These are phyloP conservation scores for Eufriesea mexicana DNA, from an alignment of 1,140 invertebrate genomes.

Conservation along the genomic window DNA sequence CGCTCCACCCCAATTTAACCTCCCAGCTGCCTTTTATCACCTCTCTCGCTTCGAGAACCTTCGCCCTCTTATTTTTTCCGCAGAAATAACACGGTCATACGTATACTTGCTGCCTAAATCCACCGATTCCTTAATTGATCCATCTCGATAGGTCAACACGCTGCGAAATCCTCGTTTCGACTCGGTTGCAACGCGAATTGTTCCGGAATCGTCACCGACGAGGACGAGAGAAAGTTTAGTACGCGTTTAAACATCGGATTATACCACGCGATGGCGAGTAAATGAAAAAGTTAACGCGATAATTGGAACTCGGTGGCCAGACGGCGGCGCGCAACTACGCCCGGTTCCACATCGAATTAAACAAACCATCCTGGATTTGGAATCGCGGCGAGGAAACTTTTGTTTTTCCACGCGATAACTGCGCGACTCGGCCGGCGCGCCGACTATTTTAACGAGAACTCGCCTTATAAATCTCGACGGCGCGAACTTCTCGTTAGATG, in stretches of 20 bases:
- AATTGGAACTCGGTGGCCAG: conserved; percentile 20
- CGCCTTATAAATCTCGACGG: conserved; percentile 33
- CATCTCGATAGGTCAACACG: not conserved
- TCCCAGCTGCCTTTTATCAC: too few relatives aligned
- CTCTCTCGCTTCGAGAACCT: too few relatives aligned
- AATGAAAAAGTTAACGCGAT: conserved; percentile 50
- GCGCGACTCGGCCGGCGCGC: conserved; percentile 2
- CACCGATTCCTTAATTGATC: too few relatives aligned
- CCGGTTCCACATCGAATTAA: conserved; percentile 24
- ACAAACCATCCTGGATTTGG: conserved; percentile 20
- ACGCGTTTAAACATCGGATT: conserved; percentile 35
- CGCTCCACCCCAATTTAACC: too few relatives aligned
- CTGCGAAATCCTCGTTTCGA: not conserved
- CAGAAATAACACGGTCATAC: too few relatives aligned
- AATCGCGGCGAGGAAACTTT: not conserved
- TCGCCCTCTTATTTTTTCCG: too few relatives aligned
- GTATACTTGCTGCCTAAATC: too few relatives aligned
- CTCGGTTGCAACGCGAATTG: not conserved
- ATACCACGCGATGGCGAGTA: conserved; percentile 15
- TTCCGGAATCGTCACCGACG: not conserved
- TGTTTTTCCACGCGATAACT: conserved; percentile 9
- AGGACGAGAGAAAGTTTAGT: not conserved
- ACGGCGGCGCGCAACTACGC: not conserved
- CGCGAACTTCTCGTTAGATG: conserved; percentile 34
- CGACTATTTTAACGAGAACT: conserved; percentile 40